Base-by-base conservation (phyloP, 1,140 invertebrate species). In the Stegodyphus mimosarum region DNA sequence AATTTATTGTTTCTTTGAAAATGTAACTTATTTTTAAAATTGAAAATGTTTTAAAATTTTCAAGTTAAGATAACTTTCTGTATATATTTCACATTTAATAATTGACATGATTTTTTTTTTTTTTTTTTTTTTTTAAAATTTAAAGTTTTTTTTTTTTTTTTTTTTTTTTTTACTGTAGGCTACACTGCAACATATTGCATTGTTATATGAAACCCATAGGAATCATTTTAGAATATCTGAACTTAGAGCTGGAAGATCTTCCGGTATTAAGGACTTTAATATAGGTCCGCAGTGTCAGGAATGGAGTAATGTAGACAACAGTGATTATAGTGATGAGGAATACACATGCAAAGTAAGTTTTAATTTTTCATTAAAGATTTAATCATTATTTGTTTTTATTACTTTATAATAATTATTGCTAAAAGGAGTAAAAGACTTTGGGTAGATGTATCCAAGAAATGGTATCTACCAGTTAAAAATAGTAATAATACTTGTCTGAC, bases 201-300 rank as follows among this genome's bases (percentile, higher is more conserved):
- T 96, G 5, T 90, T 95, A 0, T 92, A 95, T 88, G 94, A 96
- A 88, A 92, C 93, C 5, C 93, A 95, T 90, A 91, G 94, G 51
- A 93, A 93, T 81, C 94, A 96, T 89, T 96, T 96, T 90, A 90
- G 91, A 15, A 90, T 95, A 6, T 92, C 92, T 83, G 92, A 89
- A 89, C 86, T 91, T 49, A 90, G 81, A 89, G 88, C 49, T 72
- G 64, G 18, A 48, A 49, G n/a, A 33, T 74, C 51, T 17, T 15
- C n/a, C 90, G 91, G 60, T 17, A 13, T 75, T 83, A 90, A 90
- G 76, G 89, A 89, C 67, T 90, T 90, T 87, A 90, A 90, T 53
- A 87, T 91, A 48, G 90, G 91, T 63, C 88, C 88, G 17, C 84
- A 89, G 67, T 91, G 89, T 87, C 90, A 90, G 89, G 90, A 90